Conservation (phyloP, 2,113 vertebrate species). For the Xenopus borealis region DNA sequence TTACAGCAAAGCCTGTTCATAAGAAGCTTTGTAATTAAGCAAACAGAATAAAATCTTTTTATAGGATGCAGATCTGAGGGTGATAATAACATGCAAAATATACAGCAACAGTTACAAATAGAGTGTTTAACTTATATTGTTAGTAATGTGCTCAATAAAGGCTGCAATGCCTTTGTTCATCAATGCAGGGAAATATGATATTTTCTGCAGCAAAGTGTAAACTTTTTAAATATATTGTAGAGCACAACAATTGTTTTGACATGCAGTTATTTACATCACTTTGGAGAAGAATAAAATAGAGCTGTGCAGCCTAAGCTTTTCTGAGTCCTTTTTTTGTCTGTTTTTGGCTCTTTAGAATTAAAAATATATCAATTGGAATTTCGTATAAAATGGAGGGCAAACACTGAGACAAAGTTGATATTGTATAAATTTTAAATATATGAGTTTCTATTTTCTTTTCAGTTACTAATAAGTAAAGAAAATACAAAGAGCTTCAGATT, state of each 20-base stretch:
- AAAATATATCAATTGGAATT: too few relatives aligned
- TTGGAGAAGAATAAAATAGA: background rate
- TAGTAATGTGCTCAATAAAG: slow-evolving; percentile 74
- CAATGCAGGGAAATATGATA: slow-evolving; percentile 68
- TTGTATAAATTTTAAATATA: too few relatives aligned
- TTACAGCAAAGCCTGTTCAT: slow-evolving; percentile 79
- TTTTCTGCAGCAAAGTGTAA: slow-evolving; percentile 62
- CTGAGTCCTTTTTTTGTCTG: too few relatives aligned
- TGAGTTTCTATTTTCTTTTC: too few relatives aligned
- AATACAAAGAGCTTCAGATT: too few relatives aligned
- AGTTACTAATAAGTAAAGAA: too few relatives aligned
- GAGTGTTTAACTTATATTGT: slow-evolving; percentile 76
- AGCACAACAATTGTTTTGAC: slow-evolving; percentile 56
- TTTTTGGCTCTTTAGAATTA: too few relatives aligned
- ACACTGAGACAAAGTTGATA: too few relatives aligned
- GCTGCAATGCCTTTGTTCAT: slow-evolving; percentile 71
- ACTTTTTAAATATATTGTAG: slow-evolving; percentile 53
- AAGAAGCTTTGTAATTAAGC: slow-evolving; percentile 84
- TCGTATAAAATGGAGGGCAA: too few relatives aligned
- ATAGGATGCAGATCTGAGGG: slow-evolving; percentile 77
- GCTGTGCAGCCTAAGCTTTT: too few relatives aligned
- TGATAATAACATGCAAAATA: slow-evolving; percentile 80
- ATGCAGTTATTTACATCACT: slow-evolving; percentile 46
- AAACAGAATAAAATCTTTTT: slow-evolving; percentile 84
- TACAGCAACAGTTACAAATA: slow-evolving; percentile 81